These are phyloP conservation scores for Clamator glandarius DNA, from an alignment of 2,797 vertebrate species.

Conservation along the genomic window DNA sequence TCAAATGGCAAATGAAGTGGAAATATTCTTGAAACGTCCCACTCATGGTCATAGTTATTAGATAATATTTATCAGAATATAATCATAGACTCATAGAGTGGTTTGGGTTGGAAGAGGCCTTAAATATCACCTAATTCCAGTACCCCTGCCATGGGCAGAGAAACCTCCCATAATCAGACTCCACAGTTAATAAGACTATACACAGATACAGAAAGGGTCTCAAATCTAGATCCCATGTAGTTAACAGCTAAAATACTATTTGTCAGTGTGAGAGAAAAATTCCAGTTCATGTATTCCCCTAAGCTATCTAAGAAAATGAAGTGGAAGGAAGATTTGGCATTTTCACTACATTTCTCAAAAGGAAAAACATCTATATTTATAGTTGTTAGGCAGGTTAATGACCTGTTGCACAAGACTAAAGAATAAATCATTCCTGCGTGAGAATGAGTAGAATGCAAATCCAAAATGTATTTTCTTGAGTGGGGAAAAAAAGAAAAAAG, in stretches of 20 bases:
- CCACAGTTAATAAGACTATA: not conserved
- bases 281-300: not conserved
- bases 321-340: not conserved
- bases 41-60: not conserved
- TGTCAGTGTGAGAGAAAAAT: not conserved
- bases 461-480: not conserved
- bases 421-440: slow-evolving; percentile 27
- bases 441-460: slow-evolving; percentile 16
- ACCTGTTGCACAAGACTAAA: slow-evolving; percentile 37
- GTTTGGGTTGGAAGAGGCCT: too few species aligned
- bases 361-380: slow-evolving; percentile 27
- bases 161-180: not conserved
- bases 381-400: slow-evolving; percentile 39
- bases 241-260: not conserved
- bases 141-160: too few species aligned
- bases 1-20: not conserved
- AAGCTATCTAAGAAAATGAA: not conserved
- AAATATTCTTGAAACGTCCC: not conserved
- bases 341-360: slow-evolving; percentile 14
- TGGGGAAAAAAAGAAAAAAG: not conserved
- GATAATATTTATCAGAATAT: not conserved
- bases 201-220: not conserved
- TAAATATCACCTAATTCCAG: too few species aligned
- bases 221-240: not conserved
- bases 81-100: not conserved